phyloP scores from a whole-genome alignment of 2,888 invertebrate species.

The Capitulum mitella region DNA sequence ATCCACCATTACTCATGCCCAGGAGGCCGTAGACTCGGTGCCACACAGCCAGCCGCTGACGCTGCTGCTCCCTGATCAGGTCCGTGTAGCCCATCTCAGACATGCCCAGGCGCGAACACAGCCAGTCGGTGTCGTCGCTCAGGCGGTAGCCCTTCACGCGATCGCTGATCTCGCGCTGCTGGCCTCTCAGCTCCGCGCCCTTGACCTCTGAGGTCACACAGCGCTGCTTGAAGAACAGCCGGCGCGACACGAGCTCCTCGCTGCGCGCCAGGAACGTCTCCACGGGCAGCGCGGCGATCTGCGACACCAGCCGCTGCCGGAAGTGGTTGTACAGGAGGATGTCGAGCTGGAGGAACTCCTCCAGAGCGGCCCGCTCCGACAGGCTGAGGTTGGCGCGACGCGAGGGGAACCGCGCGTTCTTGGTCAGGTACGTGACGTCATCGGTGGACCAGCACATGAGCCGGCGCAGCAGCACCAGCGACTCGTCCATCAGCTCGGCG shows the following conservation, averaged over 20 bases:
- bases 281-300: background rate
- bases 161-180: background rate
- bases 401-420: constrained; percentile 37
- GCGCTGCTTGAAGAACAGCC: background rate
- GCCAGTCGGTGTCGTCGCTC: background rate
- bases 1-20: no score
- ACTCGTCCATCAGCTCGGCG: constrained; percentile 39
- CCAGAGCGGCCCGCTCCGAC: background rate
- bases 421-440: constrained; percentile 39
- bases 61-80: background rate
- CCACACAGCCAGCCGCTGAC: background rate
- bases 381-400: background rate
- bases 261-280: background rate
- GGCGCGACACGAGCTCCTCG: background rate
- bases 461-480: constrained; percentile 39
- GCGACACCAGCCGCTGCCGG: background rate
- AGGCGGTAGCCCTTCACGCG: background rate
- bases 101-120: background rate
- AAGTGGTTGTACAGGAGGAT: background rate
- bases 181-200: background rate
- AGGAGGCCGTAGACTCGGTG: background rate
- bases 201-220: background rate
- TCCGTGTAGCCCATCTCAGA: background rate
- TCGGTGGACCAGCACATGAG: constrained; percentile 40
- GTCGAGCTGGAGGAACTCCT: background rate